Percentiles rank a stretch among this genome's conserved stretches.
Evolutionary conservation across 2,113 vertebrate genomes (phyloP).

Genomic region (Phycodurus eques): DNA sequence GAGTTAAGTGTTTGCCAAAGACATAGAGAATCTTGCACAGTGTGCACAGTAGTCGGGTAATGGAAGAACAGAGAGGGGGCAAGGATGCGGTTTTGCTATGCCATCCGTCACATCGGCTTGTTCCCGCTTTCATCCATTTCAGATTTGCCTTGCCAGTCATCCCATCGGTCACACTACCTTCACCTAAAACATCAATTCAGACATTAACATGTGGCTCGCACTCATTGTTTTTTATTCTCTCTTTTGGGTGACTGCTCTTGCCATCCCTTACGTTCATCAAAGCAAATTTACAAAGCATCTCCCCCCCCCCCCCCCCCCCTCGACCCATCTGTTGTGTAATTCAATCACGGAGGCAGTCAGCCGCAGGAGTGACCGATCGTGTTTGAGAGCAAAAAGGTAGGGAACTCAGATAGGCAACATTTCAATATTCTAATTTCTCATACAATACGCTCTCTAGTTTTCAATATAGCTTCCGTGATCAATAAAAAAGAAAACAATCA

Average conservation of each 20-base stretch:
- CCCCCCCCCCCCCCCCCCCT: slow-evolving; percentile 11
- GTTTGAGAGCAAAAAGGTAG: slow-evolving; percentile 55
- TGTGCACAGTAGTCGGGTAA: slow-evolving; percentile 5
- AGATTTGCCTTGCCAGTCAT: slow-evolving; percentile 22
- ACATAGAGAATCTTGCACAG: background rate
- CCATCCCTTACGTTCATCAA: slow-evolving; percentile 23
- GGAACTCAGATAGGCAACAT: slow-evolving; percentile 30
- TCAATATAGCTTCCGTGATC: background rate
- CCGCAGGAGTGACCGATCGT: slow-evolving; percentile 57
- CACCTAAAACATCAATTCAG: slow-evolving; percentile 15
- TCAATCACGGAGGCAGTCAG: slow-evolving; percentile 60
- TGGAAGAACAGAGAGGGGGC: slow-evolving; percentile 25
- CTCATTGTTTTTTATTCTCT: background rate
- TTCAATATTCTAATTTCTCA: slow-evolving; percentile 30
- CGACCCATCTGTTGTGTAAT: slow-evolving; percentile 61
- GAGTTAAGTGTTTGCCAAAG: background rate
- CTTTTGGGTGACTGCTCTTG: slow-evolving; percentile 20
- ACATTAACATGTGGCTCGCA: background rate
- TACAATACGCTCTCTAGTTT: slow-evolving; percentile 7
- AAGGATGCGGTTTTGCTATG: slow-evolving; percentile 13
- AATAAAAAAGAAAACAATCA: background rate
- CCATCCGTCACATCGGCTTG: slow-evolving; percentile 24
- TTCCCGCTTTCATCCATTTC: slow-evolving; percentile 26
- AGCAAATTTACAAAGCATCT: slow-evolving; percentile 34
- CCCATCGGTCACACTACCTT: slow-evolving; percentile 16